phyloP scores from a whole-genome alignment of 2,888 invertebrate genomes.

The Barypeithes pellucidus region DNA sequence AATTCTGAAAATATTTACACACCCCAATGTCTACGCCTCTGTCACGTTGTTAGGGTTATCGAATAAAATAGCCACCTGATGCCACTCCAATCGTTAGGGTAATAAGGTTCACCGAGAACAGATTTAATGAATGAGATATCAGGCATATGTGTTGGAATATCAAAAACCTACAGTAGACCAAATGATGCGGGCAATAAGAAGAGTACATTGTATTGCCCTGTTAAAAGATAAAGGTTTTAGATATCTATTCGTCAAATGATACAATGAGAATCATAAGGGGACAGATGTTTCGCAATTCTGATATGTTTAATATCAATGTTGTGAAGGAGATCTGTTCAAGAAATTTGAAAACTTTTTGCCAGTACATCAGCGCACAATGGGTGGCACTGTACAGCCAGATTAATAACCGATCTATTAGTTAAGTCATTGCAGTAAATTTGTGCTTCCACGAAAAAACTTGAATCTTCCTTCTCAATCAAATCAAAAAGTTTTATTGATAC shows the following conservation, averaged over 20 bases:
- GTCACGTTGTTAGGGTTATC: slow-evolving; percentile 17
- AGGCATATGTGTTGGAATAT: slow-evolving; percentile 61
- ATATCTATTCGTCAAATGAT: slow-evolving; percentile 18
- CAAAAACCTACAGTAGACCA: slow-evolving; percentile 56
- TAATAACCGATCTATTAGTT: too few relatives aligned
- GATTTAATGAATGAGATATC: slow-evolving; percentile 32
- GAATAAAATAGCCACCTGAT: slow-evolving; percentile 36
- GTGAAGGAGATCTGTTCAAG: too few relatives aligned
- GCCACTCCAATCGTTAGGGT: slow-evolving; percentile 31
- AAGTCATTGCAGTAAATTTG: too few relatives aligned
- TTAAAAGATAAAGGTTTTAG: slow-evolving; percentile 11
- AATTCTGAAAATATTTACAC: too few relatives aligned
- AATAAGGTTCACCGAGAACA: slow-evolving; percentile 24
- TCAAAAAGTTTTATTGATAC: too few relatives aligned
- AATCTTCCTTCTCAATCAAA: too few relatives aligned
- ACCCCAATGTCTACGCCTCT: slow-evolving; percentile 4
- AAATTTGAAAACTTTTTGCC: too few relatives aligned
- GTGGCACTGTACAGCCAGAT: too few relatives aligned
- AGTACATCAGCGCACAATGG: too few relatives aligned
- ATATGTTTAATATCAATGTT: too few relatives aligned
- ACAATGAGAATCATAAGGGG: slow-evolving; percentile 23
- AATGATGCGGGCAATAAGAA: slow-evolving; percentile 61
- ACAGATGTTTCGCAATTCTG: slow-evolving; percentile 40
- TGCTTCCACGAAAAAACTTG: too few relatives aligned
- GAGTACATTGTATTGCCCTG: slow-evolving; percentile 44